Evolutionary conservation across 1,140 invertebrate species (phyloP).

Genomic region (Drosophila mojavensis): DNA sequence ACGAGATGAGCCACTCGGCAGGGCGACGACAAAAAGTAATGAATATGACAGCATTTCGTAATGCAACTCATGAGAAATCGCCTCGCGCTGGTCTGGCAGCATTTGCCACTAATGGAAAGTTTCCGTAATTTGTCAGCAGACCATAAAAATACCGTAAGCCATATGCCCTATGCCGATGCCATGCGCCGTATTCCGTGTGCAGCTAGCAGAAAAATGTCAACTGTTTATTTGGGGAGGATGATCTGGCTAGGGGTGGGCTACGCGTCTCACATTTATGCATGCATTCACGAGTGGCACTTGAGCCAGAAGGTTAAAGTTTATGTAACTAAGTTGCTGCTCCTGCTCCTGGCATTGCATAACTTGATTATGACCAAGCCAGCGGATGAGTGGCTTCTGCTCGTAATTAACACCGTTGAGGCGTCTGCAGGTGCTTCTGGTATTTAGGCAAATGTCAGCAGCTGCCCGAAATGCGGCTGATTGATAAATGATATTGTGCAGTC

Average conservation of each 20-base stretch:
- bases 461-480: constrained; percentile 38
- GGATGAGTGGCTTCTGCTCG: constrained; percentile 29
- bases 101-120: constrained; percentile 69
- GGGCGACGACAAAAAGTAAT: neutral
- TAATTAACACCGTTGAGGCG: constrained; percentile 65
- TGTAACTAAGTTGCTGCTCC: constrained; percentile 32
- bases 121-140: constrained; percentile 78
- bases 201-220: constrained; percentile 69
- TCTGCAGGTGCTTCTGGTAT: constrained; percentile 10
- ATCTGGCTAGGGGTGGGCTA: constrained; percentile 1
- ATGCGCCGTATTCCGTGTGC: constrained; percentile 36
- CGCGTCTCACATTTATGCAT: constrained; percentile 24
- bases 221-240: constrained; percentile 43
- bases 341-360: constrained; percentile 19
- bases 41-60: constrained; percentile 7
- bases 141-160: constrained; percentile 59
- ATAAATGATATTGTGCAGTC: constrained; percentile 59
- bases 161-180: constrained; percentile 32
- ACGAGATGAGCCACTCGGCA: constrained; percentile 4
- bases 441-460: constrained; percentile 33
- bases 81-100: constrained; percentile 17
- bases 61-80: constrained; percentile 35
- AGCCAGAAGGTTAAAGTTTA: constrained; percentile 63
- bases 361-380: constrained; percentile 11
- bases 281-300: constrained; percentile 46